Base-by-base conservation (phyloP, 2,113 vertebrate species). In the Gasterosteus aculeatus region DNA sequence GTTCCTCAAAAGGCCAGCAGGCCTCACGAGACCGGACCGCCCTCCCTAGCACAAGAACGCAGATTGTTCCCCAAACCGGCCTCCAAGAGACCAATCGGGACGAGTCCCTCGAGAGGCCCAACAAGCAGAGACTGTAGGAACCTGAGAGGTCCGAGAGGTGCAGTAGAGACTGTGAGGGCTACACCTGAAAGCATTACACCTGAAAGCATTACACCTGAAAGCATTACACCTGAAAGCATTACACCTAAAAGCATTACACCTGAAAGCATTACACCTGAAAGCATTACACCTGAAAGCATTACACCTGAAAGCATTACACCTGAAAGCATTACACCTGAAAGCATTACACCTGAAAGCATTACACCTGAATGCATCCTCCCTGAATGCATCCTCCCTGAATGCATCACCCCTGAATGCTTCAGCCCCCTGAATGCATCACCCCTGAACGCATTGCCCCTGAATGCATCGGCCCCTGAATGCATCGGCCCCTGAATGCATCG, bases 261-360 rank as follows among this genome's bases (percentile, higher is more conserved):
- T 92, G 86, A 91, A 75, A 78, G 85, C 71, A 64, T 56, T 38
- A 58, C 81, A 91, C 87, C 89, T 92, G 85, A 91, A 75, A 78
- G 85, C 71, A 64, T 56, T 16, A n/a, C 85, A 72, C 71, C 79
- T 35, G 33, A 35, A 35, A 1, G 33, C 33, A 1, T 35, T 75
- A 58, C 81, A 90, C 87, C 89, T 92, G 86, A 91, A 75, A 80
- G 85, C 71, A 64, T 56, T n/a, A n/a, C n/a, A n/a, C n/a, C n/a
- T 33, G 5, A 33, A 33, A 14, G 29, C 85, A 73, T 39, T 75
- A 58, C 81, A 90, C 87, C 89, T 92, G 86, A 91, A 75, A 78
- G 85, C 71, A 64, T 56, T 38, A 58, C 81, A 91, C 87, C 89
- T 92, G 85, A 91, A 75, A 78, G 85, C 71, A 64, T 56, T 16